These are phyloP conservation scores for Struthio camelus DNA, from an alignment of 2,113 vertebrate genomes.

Conservation along the genomic window DNA sequence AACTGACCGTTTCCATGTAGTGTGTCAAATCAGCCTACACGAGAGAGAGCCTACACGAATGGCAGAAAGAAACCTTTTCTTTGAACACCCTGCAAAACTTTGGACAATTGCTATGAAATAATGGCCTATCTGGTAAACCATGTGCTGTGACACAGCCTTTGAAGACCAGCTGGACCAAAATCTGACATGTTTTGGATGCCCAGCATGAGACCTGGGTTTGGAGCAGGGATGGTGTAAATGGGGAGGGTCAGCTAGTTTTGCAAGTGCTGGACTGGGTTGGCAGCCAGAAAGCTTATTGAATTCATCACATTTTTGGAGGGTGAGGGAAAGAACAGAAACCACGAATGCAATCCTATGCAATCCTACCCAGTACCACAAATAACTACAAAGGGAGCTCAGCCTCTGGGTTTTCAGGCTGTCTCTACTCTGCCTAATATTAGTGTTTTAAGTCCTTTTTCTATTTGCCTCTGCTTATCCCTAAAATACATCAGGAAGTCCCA, in stretches of 20 bases:
- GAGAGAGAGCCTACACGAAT: neutral
- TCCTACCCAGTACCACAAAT: slow-evolving; percentile 49
- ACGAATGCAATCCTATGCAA: neutral
- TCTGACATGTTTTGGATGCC: fast-evolving
- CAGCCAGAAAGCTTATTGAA: neutral
- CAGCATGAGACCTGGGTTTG: neutral
- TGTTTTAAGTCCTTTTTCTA: neutral
- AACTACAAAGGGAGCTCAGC: slow-evolving; percentile 5
- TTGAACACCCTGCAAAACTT: neutral
- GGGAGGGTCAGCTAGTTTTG: neutral
- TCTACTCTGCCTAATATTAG: neutral
- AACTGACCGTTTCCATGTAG: neutral
- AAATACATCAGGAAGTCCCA: neutral
- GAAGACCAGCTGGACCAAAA: neutral
- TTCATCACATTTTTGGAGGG: slow-evolving; percentile 41
- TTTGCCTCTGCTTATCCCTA: neutral
- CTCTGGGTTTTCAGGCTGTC: neutral
- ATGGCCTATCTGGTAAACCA: fast-evolving
- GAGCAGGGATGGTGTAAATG: neutral
- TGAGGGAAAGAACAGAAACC: slow-evolving; percentile 58
- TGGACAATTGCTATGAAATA: neutral
- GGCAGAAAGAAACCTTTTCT: neutral
- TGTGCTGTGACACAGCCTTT: neutral
- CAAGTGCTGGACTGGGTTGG: neutral
- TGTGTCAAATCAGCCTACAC: neutral